Evolutionary conservation across 23 tunicate species (phyloP).

Genomic region (Ciona savignyi): DNA sequence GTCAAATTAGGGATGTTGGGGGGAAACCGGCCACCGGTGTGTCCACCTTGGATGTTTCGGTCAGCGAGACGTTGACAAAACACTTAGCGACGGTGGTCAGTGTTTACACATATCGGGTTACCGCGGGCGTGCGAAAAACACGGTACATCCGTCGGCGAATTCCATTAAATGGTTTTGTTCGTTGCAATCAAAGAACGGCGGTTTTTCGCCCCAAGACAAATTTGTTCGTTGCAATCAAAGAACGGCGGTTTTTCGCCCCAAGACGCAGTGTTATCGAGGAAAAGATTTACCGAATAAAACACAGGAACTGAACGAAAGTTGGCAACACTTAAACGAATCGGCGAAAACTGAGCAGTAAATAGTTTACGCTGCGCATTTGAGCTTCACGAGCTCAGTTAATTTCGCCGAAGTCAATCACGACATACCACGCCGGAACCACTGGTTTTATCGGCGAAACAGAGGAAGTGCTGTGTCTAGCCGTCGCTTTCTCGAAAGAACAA

Average conservation of each 20-base stretch:
- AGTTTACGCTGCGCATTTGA: too few species aligned
- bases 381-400: not conserved
- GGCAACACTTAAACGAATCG: too few species aligned
- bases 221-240: too few species aligned
- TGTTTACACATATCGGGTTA: not conserved
- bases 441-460: not conserved
- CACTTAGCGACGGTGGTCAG: not conserved
- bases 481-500: slow-evolving; percentile 1
- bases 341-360: too few species aligned
- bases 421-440: not conserved
- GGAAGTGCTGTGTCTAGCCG: slow-evolving; percentile 2
- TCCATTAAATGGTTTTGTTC: not conserved
- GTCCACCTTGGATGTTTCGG: not conserved
- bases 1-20: not conserved
- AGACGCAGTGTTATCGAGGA: too few species aligned
- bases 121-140: not conserved
- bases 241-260: too few species aligned
- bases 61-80: slow-evolving; percentile 1
- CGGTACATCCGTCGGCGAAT: not conserved
- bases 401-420: not conserved
- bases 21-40: not conserved
- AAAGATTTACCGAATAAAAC: too few species aligned
- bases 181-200: not conserved
- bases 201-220: not conserved
- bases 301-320: too few species aligned